Evolutionary conservation across 2,113 vertebrate species (phyloP).

Genomic region (Arothron firmamentum): DNA sequence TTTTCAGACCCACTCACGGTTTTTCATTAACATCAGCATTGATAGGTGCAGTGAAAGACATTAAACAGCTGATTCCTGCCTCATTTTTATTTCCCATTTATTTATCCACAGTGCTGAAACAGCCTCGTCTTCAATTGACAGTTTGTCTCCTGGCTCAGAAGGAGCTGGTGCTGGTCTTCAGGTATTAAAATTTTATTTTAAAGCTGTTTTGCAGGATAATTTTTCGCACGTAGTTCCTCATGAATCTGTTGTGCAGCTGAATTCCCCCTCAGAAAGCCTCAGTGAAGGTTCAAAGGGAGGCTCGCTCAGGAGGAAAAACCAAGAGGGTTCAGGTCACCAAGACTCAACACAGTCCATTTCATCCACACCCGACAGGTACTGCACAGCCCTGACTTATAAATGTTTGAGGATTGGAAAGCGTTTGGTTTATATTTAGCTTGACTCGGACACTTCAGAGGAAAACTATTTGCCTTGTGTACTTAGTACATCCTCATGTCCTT

Average conservation of each 20-base stretch:
- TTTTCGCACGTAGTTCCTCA: neutral
- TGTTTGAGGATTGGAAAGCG: neutral
- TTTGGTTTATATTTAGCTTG: neutral
- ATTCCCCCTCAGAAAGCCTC: slow-evolving; percentile 17
- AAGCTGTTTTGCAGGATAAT: neutral
- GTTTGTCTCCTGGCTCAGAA: slow-evolving; percentile 54
- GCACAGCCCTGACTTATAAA: neutral
- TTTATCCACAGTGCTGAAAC: slow-evolving; percentile 52
- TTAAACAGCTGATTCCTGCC: neutral
- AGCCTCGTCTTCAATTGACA: slow-evolving; percentile 59
- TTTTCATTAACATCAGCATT: neutral
- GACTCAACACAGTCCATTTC: slow-evolving; percentile 62
- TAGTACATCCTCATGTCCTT: slow-evolving; percentile 16
- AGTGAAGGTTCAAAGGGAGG: slow-evolving; percentile 62
- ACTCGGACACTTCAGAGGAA: slow-evolving; percentile 35
- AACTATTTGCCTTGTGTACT: slow-evolving; percentile 13
- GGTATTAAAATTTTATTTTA: slow-evolving; percentile 38
- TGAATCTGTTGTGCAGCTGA: slow-evolving; percentile 29
- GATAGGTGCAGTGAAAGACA: too few species aligned
- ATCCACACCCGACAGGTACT: slow-evolving; percentile 83
- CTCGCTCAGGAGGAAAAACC: slow-evolving; percentile 69
- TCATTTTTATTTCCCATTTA: neutral
- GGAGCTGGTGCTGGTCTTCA: slow-evolving; percentile 39
- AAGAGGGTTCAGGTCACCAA: slow-evolving; percentile 52
- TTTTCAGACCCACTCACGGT: neutral